phyloP scores from a whole-genome alignment of 1,140 invertebrate genomes.

The Rhyzopertha dominica region DNA sequence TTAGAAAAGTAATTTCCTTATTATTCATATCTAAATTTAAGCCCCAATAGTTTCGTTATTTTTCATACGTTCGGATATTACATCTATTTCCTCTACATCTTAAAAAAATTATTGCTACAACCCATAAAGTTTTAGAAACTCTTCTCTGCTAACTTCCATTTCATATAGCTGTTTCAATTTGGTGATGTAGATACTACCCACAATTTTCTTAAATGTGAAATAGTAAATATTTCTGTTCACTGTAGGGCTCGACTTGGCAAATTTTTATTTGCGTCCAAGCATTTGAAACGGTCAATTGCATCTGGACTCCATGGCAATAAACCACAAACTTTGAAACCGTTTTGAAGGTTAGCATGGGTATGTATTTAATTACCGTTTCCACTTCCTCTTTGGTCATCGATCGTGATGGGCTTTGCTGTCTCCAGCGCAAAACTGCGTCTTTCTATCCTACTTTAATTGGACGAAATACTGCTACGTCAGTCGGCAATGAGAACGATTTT shows the following conservation, averaged over 20 bases:
- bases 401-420: constrained; percentile 19
- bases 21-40: too few species aligned
- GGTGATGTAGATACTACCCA: too few species aligned
- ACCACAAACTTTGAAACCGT: constrained; percentile 23
- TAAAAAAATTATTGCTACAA: too few species aligned
- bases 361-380: constrained; percentile 36
- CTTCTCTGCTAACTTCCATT: too few species aligned
- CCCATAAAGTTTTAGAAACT: too few species aligned
- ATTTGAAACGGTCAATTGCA: constrained; percentile 27
- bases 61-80: too few species aligned
- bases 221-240: constrained; percentile 9
- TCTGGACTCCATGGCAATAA: constrained; percentile 27
- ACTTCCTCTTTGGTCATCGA: constrained; percentile 36
- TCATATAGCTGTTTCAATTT: too few species aligned
- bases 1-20: too few species aligned
- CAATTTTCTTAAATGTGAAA: constrained; percentile 14
- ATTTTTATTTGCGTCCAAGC: constrained; percentile 15
- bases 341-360: constrained; percentile 13
- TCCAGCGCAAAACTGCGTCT: constrained; percentile 26
- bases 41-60: too few species aligned
- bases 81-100: too few species aligned
- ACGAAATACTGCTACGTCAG: constrained; percentile 34
- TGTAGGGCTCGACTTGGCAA: neutral
- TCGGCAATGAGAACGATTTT: constrained; percentile 33
- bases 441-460: constrained; percentile 31